phyloP scores from a whole-genome alignment of 2,888 invertebrate species.

The Parnassius glacialis region DNA sequence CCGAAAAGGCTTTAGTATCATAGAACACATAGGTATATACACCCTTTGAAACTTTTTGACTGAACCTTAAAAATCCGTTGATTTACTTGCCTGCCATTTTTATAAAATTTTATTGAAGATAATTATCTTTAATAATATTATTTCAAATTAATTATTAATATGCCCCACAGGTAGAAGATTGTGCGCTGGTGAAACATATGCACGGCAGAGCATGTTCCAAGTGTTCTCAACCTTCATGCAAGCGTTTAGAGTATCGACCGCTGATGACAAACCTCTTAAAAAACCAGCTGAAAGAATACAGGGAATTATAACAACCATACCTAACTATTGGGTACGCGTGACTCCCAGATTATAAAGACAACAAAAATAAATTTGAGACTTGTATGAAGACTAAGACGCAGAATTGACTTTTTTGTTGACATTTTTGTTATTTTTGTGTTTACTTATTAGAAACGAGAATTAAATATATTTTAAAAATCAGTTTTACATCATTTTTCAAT shows the following conservation, averaged over 20 bases:
- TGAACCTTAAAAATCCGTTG: too few relatives aligned
- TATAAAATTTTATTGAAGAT: not conserved
- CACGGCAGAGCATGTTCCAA: constrained; percentile 84
- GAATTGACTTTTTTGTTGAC: not conserved
- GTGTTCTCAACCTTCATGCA: constrained; percentile 82
- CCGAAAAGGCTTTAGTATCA: too few relatives aligned
- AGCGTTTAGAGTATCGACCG: constrained; percentile 80
- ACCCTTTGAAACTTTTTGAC: too few relatives aligned
- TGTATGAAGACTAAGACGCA: too few relatives aligned
- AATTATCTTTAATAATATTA: not conserved
- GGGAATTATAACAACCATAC: constrained; percentile 79
- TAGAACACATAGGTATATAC: too few relatives aligned
- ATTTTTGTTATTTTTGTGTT: too few relatives aligned
- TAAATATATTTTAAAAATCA: too few relatives aligned
- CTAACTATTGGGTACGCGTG: constrained; percentile 81
- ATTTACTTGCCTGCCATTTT: too few relatives aligned
- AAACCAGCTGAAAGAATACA: constrained; percentile 61
- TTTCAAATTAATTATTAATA: not conserved
- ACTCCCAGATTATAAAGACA: constrained; percentile 48
- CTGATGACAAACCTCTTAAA: constrained; percentile 64
- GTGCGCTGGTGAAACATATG: constrained; percentile 87
- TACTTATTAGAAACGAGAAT: too few relatives aligned
- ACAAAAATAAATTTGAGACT: not conserved
- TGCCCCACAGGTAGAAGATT: constrained; percentile 79
- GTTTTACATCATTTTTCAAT: too few relatives aligned